phyloP scores from a whole-genome alignment of 2,113 vertebrate species.

The Otolemur garnettii region DNA sequence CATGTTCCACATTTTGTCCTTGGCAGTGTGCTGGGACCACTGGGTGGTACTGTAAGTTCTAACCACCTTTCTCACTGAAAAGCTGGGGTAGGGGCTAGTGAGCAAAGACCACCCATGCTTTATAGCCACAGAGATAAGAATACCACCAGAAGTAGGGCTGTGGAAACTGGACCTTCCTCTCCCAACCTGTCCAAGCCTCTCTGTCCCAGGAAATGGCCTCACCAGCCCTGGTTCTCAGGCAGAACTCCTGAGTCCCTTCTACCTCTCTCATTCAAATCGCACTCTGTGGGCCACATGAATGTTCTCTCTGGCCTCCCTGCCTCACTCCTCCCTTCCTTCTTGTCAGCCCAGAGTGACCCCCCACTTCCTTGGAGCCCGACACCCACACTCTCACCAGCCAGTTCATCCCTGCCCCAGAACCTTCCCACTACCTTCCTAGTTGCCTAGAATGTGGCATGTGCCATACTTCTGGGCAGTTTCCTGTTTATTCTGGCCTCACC shows the following conservation, averaged over 20 bases:
- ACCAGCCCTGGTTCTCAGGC: neutral
- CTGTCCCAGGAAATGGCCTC: neutral
- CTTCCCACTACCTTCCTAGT: neutral
- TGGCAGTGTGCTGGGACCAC: neutral
- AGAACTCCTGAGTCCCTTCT: neutral
- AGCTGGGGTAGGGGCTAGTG: neutral
- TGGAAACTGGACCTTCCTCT: neutral
- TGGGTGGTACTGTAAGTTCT: neutral
- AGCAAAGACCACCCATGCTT: neutral
- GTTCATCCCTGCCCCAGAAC: too few species aligned
- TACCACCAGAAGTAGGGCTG: neutral
- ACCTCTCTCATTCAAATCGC: neutral
- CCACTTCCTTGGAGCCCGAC: neutral
- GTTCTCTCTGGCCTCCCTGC: neutral
- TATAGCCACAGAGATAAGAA: neutral
- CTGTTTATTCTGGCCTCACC: neutral
- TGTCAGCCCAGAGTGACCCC: neutral
- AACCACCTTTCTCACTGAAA: neutral
- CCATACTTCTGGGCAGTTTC: neutral
- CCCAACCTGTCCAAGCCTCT: neutral
- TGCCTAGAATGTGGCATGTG: neutral
- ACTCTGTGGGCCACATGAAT: neutral
- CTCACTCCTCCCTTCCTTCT: neutral
- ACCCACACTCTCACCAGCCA: neutral
- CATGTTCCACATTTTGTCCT: neutral